These are phyloP conservation scores for Agelastica alni DNA, from an alignment of 2,888 invertebrate species.

Conservation along the genomic window DNA sequence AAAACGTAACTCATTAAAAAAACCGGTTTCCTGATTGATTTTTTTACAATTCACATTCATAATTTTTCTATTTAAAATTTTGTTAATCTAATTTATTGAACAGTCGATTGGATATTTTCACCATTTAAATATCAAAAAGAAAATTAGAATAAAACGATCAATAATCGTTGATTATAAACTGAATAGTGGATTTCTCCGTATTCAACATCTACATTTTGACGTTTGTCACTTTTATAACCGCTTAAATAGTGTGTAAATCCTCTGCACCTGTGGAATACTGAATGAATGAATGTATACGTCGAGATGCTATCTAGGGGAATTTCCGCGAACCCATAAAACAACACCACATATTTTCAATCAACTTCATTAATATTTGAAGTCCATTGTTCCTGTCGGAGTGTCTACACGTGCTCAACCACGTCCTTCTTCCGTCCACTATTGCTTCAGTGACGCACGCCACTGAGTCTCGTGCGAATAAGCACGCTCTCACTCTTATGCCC, in stretches of 20 bases:
- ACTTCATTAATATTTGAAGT: conserved; percentile 45
- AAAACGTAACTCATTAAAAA: neutral
- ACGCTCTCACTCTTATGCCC: conserved; percentile 25
- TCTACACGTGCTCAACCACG: conserved; percentile 39
- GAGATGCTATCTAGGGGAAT: conserved; percentile 33
- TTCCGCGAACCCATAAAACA: conserved; percentile 34
- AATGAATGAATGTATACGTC: conserved; percentile 22
- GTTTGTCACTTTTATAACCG: neutral
- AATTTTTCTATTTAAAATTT: no score
- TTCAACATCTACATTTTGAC: neutral
- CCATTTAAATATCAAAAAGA: no score
- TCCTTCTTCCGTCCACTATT: conserved; percentile 35
- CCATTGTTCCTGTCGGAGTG: conserved; percentile 44
- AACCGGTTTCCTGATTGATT: neutral
- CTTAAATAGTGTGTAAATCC: conserved; percentile 25
- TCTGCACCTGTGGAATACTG: conserved; percentile 19
- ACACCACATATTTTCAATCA: conserved; percentile 31
- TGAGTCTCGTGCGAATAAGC: conserved; percentile 34
- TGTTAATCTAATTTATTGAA: neutral
- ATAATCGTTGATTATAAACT: neutral
- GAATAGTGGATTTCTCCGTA: neutral
- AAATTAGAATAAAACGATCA: neutral
- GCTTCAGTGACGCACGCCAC: conserved; percentile 36
- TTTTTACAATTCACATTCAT: no score
- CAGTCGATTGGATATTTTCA: neutral